Base-by-base conservation (phyloP, 2,888 invertebrate genomes). In the Stictocephala bisonia region DNA sequence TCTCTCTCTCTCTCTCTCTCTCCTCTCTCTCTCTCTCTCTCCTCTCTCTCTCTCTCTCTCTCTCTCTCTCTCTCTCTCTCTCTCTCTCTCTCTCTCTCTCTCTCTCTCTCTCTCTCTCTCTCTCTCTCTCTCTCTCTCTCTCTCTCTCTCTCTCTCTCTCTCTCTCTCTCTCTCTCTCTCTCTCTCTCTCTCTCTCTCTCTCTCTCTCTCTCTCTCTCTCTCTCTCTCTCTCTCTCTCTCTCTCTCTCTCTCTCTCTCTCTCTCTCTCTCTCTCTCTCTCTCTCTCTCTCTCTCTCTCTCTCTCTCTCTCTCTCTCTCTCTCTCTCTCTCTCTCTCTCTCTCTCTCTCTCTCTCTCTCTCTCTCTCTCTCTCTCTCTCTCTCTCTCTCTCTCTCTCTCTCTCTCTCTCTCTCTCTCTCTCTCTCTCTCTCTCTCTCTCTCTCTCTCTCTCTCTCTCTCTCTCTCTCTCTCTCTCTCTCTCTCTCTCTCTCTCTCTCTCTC, bases 341-440 rank as follows among this genome's bases (percentile, higher is more conserved):
- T 20, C 4, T 29, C 18, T 24, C 20, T 56, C 4, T 69, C 51
- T 69, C 18, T 41, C 56, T 58, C 53, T n/a, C 7, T n/a, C 71
- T 58, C 56, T 35, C 44, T 41, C 15, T 27, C 56, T 51, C 51
- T 44, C 50, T 40, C 22, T 41, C 15, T 4, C 29, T 27, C n/a
- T 4, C 26, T n/a, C 35, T 1, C 26, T 41, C 44, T 18, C 29
- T n/a, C 40, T 40, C 31, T n/a, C 35, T 51, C 27, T 64, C 24
- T 40, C 24, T 26, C 40, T 48, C 67, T 24, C 41, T 18, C 29
- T 41, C 20, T 40, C 22, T 31, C 31, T 29, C 31, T 15, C 31
- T 18, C 31, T 60, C 60, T 31, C 31, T 18, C 31, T 60, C 35
- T 18, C 35, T 35, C 60, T 60, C 60, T 35, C 53, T 24, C 53